Evolutionary conservation across 2,888 invertebrate species (phyloP).

Genomic region (Ophion ellenae): DNA sequence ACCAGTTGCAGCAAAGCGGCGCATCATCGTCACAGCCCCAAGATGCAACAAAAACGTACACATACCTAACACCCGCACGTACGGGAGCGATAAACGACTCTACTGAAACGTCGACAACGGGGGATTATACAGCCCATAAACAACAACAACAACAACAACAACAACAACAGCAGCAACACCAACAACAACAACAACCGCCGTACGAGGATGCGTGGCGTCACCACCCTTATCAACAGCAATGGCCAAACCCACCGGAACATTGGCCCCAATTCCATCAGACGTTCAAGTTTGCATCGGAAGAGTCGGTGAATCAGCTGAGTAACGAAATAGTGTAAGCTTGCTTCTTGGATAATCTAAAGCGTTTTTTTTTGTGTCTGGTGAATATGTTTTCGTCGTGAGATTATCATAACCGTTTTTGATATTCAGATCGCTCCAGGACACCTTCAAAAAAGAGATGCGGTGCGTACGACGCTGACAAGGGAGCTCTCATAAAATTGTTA

Average conservation of each 20-base stretch:
- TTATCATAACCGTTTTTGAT: too few relatives aligned
- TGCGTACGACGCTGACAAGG: too few relatives aligned
- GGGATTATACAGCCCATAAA: constrained; percentile 32
- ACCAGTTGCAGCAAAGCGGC: background rate
- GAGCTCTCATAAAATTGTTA: too few relatives aligned
- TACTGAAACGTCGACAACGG: constrained; percentile 4
- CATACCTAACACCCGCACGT: background rate
- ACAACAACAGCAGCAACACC: constrained; percentile 18
- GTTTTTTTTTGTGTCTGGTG: too few relatives aligned
- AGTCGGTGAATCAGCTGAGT: constrained; percentile 15
- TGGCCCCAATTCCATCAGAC: constrained; percentile 75
- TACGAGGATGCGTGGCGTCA: background rate
- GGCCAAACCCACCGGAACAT: constrained; percentile 74
- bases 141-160: too few relatives aligned
- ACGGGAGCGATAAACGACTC: background rate
- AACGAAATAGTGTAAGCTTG: constrained; percentile 14
- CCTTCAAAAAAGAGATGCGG: too few relatives aligned
- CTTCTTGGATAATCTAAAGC: background rate
- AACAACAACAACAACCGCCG: constrained; percentile 61
- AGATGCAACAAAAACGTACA: background rate
- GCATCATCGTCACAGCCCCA: background rate
- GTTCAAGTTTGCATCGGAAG: constrained; percentile 17
- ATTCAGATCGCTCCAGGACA: too few relatives aligned
- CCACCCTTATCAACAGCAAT: constrained; percentile 69
- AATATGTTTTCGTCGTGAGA: too few relatives aligned